Conservation (phyloP, 2,113 vertebrate genomes). For the Sylvietta virens region DNA sequence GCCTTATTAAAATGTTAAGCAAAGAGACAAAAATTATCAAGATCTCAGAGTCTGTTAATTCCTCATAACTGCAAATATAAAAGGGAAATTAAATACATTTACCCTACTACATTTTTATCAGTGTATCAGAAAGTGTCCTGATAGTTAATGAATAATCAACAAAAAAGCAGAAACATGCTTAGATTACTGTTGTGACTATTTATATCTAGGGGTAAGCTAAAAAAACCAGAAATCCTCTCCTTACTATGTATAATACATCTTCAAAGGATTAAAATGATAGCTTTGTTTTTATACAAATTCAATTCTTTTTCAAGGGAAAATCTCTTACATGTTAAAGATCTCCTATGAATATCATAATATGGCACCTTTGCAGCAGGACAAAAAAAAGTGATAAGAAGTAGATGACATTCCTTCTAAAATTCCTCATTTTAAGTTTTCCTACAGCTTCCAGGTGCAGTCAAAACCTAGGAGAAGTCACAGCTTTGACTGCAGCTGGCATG, state of each 20-base stretch:
- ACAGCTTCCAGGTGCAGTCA: neutral
- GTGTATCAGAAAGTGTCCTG: conserved; percentile 31
- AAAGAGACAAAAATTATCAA: conserved; percentile 31
- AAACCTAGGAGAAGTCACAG: neutral
- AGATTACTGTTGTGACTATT: conserved; percentile 18
- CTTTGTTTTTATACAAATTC: neutral
- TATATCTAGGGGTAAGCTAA: conserved; percentile 27
- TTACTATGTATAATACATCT: conserved; percentile 16
- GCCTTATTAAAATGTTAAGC: conserved; percentile 2
- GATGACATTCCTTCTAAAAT: neutral
- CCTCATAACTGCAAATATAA: neutral
- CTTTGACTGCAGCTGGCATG: neutral
- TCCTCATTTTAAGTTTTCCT: neutral
- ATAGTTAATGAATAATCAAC: conserved; percentile 40
- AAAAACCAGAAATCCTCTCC: neutral
- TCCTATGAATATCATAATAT: neutral
- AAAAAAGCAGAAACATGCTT: conserved; percentile 17
- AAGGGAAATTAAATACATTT: conserved; percentile 13
- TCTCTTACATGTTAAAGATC: neutral
- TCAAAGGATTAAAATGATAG: neutral
- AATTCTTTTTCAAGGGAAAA: conserved; percentile 10
- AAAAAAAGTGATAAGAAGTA: neutral
- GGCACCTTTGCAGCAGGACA: neutral
- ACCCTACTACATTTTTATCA: neutral
- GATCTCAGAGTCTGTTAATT: neutral